Base-by-base conservation (phyloP, 1,140 invertebrate species). In the Bombus fervidus region DNA sequence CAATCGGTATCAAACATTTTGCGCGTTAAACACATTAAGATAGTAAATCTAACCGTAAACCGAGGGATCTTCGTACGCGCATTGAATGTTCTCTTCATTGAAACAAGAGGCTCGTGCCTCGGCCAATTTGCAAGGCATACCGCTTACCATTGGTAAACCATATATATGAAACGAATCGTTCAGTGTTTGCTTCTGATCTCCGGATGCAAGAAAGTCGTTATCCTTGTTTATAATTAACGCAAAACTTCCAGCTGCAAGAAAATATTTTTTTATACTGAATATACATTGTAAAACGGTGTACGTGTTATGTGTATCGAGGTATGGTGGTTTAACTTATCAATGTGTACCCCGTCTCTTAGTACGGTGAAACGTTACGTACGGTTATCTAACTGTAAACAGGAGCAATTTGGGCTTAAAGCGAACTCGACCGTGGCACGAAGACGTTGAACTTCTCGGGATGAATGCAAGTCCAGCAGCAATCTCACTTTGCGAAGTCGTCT, bases 381-480 rank as follows among this genome's bases (percentile, higher is more conserved):
- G 74, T 91, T 93, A 74, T 95, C 93, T 53, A 95, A 86, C 39
- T 91, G 92, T 31, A 87, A 31, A 53, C 94, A 95, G 28, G 89
- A 86, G 81, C 94, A 95, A 47, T 87, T 89, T 10, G 93, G 87
- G 37, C 91, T 89, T 66, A 95, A 80, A 22, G 74, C 69, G 57
- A 94, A 92, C 34, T 93, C 85, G 12, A 94, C 57, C 3, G 90
- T 92, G 1, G 89, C 79, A 69, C 91, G 90, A 28, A 95, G 90
- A 31, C 93, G 87, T 81, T 86, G 92, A 10, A 87, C 41, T 53
- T 75, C 53, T 8, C 72, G 47, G 12, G 83, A 78, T 9, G 89
- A 74, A 43, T 83, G 84, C 1, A 95, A 78, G 81, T 93, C 92
- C 74, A 94, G 86, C 22, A 95, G 80, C 15, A 95, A 57, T 62